These are phyloP conservation scores for Himantopus leucocephalus DNA, from an alignment of 2,113 vertebrate species.

Conservation along the genomic window DNA sequence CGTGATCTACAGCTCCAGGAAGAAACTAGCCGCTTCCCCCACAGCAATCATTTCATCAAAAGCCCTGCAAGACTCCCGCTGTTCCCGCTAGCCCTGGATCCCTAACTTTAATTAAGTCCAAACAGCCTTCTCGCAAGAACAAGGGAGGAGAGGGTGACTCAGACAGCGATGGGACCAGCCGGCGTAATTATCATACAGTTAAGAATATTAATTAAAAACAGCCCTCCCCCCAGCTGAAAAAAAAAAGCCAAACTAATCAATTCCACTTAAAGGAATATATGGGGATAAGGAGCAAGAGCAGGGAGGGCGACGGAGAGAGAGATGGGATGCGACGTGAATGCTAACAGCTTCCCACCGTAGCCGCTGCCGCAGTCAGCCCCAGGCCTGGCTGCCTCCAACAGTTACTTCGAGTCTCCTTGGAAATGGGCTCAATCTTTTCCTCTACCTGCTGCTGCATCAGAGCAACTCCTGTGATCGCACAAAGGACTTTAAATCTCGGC, in stretches of 20 bases:
- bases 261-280: constrained; percentile 35
- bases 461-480: constrained; percentile 13
- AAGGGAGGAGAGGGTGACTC: constrained; percentile 39
- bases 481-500: constrained; percentile 33
- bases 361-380: constrained; percentile 27
- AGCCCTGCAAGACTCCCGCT: constrained; percentile 30
- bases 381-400: constrained; percentile 33
- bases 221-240: background rate
- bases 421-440: constrained; percentile 14
- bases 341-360: constrained; percentile 22
- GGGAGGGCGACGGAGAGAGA: background rate
- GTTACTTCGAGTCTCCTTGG: constrained; percentile 4
- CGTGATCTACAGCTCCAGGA: background rate
- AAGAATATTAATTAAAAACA: constrained; percentile 61
- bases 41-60: constrained; percentile 35
- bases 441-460: constrained; percentile 48
- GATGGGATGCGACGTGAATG: constrained; percentile 9
- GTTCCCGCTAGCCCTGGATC: constrained; percentile 38
- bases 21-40: background rate
- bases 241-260: constrained; percentile 9
- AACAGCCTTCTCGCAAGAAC: background rate
- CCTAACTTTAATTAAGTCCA: constrained; percentile 62
- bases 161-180: constrained; percentile 16
- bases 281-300: background rate
- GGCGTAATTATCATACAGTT: constrained; percentile 28